Base-by-base conservation (phyloP, 2,797 vertebrate species). In the Rallus crepitans region DNA sequence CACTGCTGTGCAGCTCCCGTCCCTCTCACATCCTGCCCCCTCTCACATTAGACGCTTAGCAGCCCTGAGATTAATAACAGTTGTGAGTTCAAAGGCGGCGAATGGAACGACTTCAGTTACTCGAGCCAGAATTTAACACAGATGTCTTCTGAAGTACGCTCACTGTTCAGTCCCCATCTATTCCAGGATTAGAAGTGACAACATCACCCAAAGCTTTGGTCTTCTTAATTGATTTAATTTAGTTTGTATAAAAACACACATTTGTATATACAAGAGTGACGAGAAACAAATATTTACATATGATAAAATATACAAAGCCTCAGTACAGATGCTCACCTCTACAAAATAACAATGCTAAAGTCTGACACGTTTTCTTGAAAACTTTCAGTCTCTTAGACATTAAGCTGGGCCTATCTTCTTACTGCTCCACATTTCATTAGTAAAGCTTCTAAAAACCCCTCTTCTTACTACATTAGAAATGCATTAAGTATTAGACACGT, bases 171-270 rank as follows among this genome's bases (percentile, higher is more conserved):
- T 47, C 81, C 75, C 79, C 72, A 65, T 23, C 82, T 71, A 47
- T 37, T 84, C 63, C 80, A 87, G 71, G 68, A 87, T 89, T 75
- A 73, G 48, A 95, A 94, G 42, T 14, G n/a, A 86, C 53, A 82
- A 56, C 37, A 57, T 64, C 50, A 79, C 33, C 55, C 71, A 87
- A 65, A 87, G 83, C 60, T 87, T 75, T 72, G 61, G 90, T 84
- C 64, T 84, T 87, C 72, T 93, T 78, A 73, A 89, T 75, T 69
- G 59, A 55, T 85, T 98, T 96, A 94, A 96, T 92, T 95, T 95
- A 93, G 31, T 94, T 93, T 15, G 39, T 96, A 95, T 94, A 97
- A 96, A 93, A 96, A 50, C 70, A 95, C 48, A 59, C 14, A 18
- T 35, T 88, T 48, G 7, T 96, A 86, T 95, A 64, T 93, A 96